Percentiles rank a stretch among this genome's conserved stretches.
These are phyloP conservation scores for Cabera pusaria DNA, from an alignment of 2,888 invertebrate genomes.

Conservation along the genomic window DNA sequence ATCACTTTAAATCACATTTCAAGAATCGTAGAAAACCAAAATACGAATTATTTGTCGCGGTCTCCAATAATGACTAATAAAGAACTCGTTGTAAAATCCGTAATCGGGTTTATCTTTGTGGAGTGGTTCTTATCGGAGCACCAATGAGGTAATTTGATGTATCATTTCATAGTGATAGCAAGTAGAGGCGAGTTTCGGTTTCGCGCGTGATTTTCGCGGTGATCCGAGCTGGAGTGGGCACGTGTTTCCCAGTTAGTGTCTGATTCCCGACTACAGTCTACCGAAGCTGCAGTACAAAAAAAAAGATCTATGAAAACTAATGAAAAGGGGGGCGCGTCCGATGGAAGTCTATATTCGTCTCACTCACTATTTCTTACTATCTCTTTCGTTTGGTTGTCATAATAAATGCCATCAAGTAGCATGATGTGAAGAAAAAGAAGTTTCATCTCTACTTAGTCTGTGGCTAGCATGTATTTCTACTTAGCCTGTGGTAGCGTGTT, in stretches of 20 bases:
- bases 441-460: too few species aligned
- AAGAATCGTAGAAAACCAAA: conserved; percentile 18
- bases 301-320: too few species aligned
- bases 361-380: too few species aligned
- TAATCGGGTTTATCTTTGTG: conserved; percentile 53
- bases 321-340: too few species aligned
- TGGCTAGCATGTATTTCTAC: too few species aligned
- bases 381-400: too few species aligned
- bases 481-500: too few species aligned
- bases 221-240: conserved; percentile 15
- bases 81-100: conserved; percentile 32
- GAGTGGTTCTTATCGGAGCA: conserved; percentile 59
- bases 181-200: conserved; percentile 32
- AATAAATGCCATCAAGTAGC: too few species aligned
- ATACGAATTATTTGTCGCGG: conserved; percentile 23
- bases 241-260: conserved; percentile 34
- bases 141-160: conserved; percentile 71
- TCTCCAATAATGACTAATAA: conserved; percentile 39
- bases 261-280: too few species aligned
- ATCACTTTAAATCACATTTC: conserved; percentile 23
- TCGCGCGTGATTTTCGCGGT: conserved; percentile 33
- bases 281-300: too few species aligned
- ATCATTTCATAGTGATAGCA: conserved; percentile 73
- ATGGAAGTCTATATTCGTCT: too few species aligned
- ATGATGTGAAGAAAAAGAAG: too few species aligned